Base-by-base conservation (phyloP, 2,113 vertebrate genomes). In the Clarias macrocephalus region DNA sequence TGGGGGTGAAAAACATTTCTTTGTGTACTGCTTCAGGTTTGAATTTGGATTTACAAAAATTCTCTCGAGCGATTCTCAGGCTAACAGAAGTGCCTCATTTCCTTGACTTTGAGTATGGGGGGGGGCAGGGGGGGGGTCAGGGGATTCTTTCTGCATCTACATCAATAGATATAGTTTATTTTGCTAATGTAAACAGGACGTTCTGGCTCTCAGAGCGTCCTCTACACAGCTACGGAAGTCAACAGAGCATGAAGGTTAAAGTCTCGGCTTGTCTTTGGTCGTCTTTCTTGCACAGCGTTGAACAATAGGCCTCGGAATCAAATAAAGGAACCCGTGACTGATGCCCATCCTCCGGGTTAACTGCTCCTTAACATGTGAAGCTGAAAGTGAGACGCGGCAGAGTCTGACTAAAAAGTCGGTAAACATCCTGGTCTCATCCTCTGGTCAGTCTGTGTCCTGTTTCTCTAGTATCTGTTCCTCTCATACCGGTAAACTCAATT, bases 391-490 rank as follows among this genome's bases (percentile, higher is more conserved):
- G n/a, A 82, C 23, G 56, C 57, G 33, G 88, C 83, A 30, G 72
- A 80, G 59, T 66, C 7, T 60, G 76, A 42, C 56, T 54, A 89
- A 37, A 68, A 75, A 54, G 68, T 60, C 42, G 48, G 59, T 85
- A 66, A 87, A 89, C 70, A 48, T 59, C 59, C 68, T 25, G 82
- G 16, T 62, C 59, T 77, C 83, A 60, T 76, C 59, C 42, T 77
- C 52, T 19, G 52, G 73, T 33, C 19, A 63, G n/a, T 70, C 37
- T 80, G 12, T 68, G 83, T 13, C 52, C n/a, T 0, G 13, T 15
- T 79, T 56, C 56, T 76, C 23, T 3, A n/a, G 23, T 75, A 23
- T 75, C 16, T 12, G 8, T 8, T 42, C 15, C 1, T 2, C 23
- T n/a, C 42, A 48, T 9, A 75, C 21, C 11, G 25, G 72, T 23